Base-by-base conservation (phyloP, 2,113 vertebrate species). In the Labeo catla region DNA sequence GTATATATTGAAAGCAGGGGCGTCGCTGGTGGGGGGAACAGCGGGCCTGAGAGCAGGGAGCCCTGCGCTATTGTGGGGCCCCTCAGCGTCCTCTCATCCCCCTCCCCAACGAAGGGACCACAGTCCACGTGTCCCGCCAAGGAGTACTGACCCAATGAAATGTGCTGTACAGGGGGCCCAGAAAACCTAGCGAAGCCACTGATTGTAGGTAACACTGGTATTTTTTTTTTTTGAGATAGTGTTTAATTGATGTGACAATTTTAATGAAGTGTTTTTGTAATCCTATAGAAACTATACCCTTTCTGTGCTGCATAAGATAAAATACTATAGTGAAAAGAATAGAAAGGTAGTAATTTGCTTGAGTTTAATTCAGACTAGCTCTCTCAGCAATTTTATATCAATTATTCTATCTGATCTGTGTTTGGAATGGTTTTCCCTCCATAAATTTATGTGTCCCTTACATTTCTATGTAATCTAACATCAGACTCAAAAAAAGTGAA, bases 401-500 rank as follows among this genome's bases (percentile, higher is more conserved):
- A 92, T 94, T 91, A 93, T 90, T 95, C 91, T 93, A 92, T 93
- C 28, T 95, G 94, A 94, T 93, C 36, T 94, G 93, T 92, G 86
- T 94, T 94, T 90, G 93, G 93, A 90, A 95, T 95, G 94, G 93
- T 93, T 94, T 90, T 94, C 95, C 92, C 89, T 93, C 87, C 92
- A 92, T 91, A 93, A 95, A 93, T 86, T 88, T 89, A 81, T 90
- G 66, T 93, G 87, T 93, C 91, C 93, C 94, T 28, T 93, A 93
- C 92, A 94, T 91, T 92, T 90, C 93, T 92, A 93, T 96, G 95
- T 97, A 96, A 94, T 94, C 92, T 94, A 93, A 93, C 91, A 94
- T 91, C n/a, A 28, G 45, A 86, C 76, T 52, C 50, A 77, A 68
- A 70, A 90, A 94, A 93, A 70, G 28, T 28, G 8, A 76, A 15